Evolutionary conservation across 1,140 invertebrate genomes (phyloP).

Genomic region (Sinonovacula constricta): DNA sequence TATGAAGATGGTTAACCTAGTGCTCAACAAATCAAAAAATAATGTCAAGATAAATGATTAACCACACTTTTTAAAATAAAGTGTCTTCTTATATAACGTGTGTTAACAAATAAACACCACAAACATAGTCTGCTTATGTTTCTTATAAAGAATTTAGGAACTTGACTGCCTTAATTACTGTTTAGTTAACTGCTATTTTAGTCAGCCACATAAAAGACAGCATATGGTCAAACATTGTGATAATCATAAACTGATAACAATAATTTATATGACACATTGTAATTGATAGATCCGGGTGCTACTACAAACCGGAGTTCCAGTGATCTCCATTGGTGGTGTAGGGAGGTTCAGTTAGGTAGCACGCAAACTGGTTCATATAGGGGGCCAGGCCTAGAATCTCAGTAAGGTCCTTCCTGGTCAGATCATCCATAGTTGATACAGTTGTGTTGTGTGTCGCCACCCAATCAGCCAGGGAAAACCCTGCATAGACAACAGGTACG

Average conservation of each 20-base stretch:
- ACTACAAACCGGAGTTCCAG: conserved; percentile 33
- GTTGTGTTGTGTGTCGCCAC: neutral
- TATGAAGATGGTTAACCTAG: too few species aligned
- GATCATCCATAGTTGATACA: neutral
- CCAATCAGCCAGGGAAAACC: conserved; percentile 23
- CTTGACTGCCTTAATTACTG: neutral
- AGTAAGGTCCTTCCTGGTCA: neutral
- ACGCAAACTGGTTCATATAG: neutral
- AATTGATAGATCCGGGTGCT: too few species aligned
- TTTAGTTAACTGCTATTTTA: neutral
- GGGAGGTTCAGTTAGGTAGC: neutral
- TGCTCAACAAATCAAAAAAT: too few species aligned
- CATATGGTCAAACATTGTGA: neutral
- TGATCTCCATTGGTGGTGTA: neutral
- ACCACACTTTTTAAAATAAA: too few species aligned
- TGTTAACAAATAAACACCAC: too few species aligned
- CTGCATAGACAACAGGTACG: conserved; percentile 16
- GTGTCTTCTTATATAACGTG: too few species aligned
- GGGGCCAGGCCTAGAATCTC: conserved; percentile 9
- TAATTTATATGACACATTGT: neutral
- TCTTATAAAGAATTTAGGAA: too few species aligned
- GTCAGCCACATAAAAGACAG: neutral
- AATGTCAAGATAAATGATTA: too few species aligned
- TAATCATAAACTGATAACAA: neutral
- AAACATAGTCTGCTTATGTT: too few species aligned